A percentile compares a stretch with the other conserved stretches of the same genome.
phyloP scores from a whole-genome alignment of 2,797 vertebrate species.

The Enteromius unitaeniatus region DNA sequence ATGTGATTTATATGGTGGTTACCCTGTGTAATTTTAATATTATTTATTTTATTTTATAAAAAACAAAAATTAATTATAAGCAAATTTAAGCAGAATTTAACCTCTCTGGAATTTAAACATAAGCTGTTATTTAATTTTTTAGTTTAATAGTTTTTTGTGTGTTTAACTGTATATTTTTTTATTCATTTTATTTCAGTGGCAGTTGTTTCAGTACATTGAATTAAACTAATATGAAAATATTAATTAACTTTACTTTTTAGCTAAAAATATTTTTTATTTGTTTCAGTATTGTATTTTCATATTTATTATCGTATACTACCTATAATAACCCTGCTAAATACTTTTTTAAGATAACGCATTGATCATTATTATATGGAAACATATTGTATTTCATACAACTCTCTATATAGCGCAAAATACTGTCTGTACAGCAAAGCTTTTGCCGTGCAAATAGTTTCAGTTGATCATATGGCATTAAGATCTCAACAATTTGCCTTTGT shows the following conservation, averaged over 20 bases:
- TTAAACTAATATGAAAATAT: background rate
- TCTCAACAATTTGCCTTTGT: background rate
- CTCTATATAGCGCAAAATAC: background rate
- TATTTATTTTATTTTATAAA: background rate
- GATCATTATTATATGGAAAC: background rate
- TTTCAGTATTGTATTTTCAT: background rate
- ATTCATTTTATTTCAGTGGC: background rate
- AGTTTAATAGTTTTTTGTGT: background rate
- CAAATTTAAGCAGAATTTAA: background rate
- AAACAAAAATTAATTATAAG: background rate
- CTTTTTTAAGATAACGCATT: background rate
- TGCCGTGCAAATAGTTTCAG: background rate
- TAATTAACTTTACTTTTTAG: background rate
- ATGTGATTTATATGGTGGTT: background rate
- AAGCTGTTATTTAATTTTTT: background rate
- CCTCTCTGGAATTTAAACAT: background rate
- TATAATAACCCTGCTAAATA: background rate
- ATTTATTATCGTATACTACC: too few species aligned
- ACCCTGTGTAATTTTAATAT: background rate
- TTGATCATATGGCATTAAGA: background rate
- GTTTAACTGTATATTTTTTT: background rate
- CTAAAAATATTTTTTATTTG: background rate
- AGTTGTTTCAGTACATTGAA: background rate
- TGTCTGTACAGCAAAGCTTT: background rate
- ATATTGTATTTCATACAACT: background rate